Evolutionary conservation across 2,888 invertebrate genomes (phyloP).

Genomic region (Mesorhabditis sp.): DNA sequence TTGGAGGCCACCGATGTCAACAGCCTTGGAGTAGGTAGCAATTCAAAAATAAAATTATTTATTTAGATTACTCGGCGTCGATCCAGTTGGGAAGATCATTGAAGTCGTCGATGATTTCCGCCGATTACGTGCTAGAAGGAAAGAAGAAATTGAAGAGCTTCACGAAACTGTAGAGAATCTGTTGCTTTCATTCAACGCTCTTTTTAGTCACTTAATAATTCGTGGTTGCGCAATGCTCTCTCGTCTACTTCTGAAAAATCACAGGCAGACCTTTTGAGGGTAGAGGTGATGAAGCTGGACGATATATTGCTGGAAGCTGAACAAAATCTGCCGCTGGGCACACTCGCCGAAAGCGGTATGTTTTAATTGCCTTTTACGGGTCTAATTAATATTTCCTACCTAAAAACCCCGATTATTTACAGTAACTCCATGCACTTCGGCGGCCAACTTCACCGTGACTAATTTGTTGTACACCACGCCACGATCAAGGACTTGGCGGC

Average conservation of each 20-base stretch:
- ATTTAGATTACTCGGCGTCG: slow-evolving; percentile 9
- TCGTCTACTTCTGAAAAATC: too few species aligned
- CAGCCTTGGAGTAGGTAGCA: slow-evolving; percentile 13
- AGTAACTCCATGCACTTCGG: not conserved
- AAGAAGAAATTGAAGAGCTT: not conserved
- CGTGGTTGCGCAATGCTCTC: not conserved
- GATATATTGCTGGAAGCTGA: not conserved
- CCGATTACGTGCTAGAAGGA: slow-evolving; percentile 8
- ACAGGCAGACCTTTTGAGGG: not conserved
- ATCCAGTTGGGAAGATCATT: slow-evolving; percentile 10
- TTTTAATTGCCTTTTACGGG: not conserved
- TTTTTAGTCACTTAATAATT: not conserved
- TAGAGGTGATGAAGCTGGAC: not conserved
- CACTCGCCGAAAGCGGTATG: not conserved
- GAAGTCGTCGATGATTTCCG: slow-evolving; percentile 9
- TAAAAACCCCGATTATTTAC: too few species aligned
- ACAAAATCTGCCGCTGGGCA: not conserved
- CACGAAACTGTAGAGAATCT: not conserved
- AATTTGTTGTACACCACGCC: not conserved
- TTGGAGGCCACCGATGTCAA: slow-evolving; percentile 31
- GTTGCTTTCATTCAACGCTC: too few species aligned
- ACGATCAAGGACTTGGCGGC: not conserved
- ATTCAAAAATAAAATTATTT: not conserved
- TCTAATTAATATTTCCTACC: too few species aligned
- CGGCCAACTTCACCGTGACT: not conserved